Conservation (phyloP, 2,888 invertebrate species). For the Thera britannica region DNA sequence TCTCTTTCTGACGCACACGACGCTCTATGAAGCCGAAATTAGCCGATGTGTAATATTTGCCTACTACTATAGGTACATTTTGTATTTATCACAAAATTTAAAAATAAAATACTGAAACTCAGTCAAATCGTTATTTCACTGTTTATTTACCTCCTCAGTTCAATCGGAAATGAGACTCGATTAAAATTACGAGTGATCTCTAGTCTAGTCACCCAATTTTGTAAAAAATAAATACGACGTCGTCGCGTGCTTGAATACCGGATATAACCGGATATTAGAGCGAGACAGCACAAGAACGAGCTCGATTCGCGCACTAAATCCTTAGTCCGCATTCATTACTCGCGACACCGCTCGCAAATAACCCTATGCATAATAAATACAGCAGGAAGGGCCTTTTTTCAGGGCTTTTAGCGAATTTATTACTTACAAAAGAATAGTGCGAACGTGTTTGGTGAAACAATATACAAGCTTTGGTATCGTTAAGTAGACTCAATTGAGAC, state of each 20-base stretch:
- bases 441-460: slow-evolving; percentile 19
- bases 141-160: background rate
- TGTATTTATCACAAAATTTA: too few species aligned
- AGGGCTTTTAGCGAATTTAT: slow-evolving; percentile 31
- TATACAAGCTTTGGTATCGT: slow-evolving; percentile 4
- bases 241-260: slow-evolving; percentile 18
- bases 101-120: background rate
- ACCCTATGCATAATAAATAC: slow-evolving; percentile 55
- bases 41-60: too few species aligned
- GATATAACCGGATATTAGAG: slow-evolving; percentile 29
- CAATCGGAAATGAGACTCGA: background rate
- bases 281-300: slow-evolving; percentile 19
- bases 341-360: slow-evolving; percentile 52
- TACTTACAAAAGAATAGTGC: slow-evolving; percentile 17
- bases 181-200: background rate
- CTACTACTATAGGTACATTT: too few species aligned
- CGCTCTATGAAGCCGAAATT: too few species aligned
- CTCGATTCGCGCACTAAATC: slow-evolving; percentile 36
- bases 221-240: slow-evolving; percentile 16
- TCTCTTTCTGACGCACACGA: too few species aligned
- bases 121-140: background rate
- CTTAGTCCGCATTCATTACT: slow-evolving; percentile 49
- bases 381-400: slow-evolving; percentile 27
- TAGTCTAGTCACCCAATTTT: slow-evolving; percentile 1
- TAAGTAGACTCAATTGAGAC: background rate